These are phyloP conservation scores for Melanotaenia duboulayi DNA, from an alignment of 2,113 vertebrate genomes.

Conservation along the genomic window DNA sequence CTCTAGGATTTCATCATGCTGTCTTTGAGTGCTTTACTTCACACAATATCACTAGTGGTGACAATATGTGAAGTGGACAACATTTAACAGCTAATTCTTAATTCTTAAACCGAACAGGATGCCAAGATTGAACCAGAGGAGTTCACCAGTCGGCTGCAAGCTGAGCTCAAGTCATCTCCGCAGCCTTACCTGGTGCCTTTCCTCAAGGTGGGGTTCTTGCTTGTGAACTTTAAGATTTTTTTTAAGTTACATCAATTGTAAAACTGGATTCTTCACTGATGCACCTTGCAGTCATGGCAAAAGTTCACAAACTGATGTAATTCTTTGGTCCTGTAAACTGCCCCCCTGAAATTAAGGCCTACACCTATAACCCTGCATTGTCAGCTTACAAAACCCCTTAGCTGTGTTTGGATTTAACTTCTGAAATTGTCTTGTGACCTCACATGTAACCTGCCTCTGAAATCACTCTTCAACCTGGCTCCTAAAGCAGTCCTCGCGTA, in stretches of 20 bases:
- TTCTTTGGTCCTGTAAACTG: background rate
- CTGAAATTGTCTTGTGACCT: conserved; percentile 10
- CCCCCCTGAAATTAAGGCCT: background rate
- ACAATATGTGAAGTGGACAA: too few relatives aligned
- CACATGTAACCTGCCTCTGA: background rate
- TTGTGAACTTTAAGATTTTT: background rate
- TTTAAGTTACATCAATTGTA: background rate
- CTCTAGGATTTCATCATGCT: conserved; percentile 24
- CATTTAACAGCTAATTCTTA: too few relatives aligned
- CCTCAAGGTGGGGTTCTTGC: conserved; percentile 83
- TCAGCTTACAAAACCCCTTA: background rate
- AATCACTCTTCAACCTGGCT: conserved; percentile 12
- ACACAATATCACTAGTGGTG: too few relatives aligned
- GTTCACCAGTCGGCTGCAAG: conserved; percentile 89
- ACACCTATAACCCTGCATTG: background rate
- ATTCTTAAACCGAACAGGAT: conserved; percentile 78
- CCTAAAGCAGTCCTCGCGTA: conserved; percentile 20
- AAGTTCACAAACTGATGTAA: background rate
- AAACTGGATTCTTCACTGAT: background rate
- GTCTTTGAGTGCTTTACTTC: conserved; percentile 6
- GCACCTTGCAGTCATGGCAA: background rate
- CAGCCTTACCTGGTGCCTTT: conserved; percentile 93
- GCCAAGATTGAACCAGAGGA: conserved; percentile 91
- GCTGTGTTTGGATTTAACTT: conserved; percentile 9
- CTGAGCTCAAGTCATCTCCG: conserved; percentile 90